phyloP scores from a whole-genome alignment of 2,888 invertebrate genomes.

The Oxystoma pomonae region DNA sequence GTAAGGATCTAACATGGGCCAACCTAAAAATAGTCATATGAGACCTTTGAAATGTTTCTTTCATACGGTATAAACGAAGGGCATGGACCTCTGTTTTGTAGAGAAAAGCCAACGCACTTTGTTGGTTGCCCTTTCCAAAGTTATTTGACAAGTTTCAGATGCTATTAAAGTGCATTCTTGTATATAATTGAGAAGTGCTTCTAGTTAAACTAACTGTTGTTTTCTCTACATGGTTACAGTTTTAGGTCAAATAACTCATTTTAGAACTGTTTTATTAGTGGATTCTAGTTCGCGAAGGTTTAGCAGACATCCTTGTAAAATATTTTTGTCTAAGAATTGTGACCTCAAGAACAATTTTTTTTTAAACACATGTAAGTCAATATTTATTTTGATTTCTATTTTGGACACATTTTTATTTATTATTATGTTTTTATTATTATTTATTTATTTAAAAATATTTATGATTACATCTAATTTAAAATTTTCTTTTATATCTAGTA shows the following conservation, averaged over 20 bases:
- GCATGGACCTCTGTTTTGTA: neutral
- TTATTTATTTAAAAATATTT: no score
- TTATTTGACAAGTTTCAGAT: neutral
- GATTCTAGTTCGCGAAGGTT: neutral
- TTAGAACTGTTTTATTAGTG: constrained; percentile 23
- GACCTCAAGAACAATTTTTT: no score
- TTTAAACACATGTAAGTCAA: no score
- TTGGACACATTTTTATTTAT: no score
- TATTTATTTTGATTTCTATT: no score
- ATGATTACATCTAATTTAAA: no score
- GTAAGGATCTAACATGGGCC: neutral
- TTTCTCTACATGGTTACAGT: constrained; percentile 47
- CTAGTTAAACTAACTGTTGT: constrained; percentile 45
- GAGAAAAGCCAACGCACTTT: neutral
- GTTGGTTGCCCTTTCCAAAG: neutral
- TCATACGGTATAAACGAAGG: no score
- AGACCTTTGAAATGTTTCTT: neutral
- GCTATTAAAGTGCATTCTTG: constrained; percentile 34
- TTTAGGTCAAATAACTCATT: constrained; percentile 48
- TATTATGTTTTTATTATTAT: no score
- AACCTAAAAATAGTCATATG: neutral
- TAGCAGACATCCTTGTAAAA: neutral
- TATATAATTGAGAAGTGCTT: constrained; percentile 37
- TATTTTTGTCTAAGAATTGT: neutral
- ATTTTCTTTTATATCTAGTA: no score